These are phyloP conservation scores for Mallotus villosus DNA, from an alignment of 2,797 vertebrate genomes.

Conservation along the genomic window DNA sequence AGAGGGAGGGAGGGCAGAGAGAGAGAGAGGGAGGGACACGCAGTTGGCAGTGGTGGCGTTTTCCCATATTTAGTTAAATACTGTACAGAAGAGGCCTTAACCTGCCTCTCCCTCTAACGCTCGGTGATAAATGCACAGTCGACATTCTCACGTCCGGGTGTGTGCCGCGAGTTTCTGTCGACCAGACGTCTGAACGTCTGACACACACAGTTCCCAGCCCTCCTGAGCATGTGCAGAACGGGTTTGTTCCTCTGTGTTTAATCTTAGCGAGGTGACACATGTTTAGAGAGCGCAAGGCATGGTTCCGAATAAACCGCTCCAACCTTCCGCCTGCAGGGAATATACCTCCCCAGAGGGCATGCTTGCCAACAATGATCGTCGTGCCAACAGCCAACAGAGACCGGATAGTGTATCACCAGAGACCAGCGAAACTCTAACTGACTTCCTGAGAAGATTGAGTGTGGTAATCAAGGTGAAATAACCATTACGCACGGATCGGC, in stretches of 20 bases:
- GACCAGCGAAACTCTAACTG: no score
- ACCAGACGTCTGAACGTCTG: not conserved
- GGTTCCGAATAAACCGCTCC: conserved; percentile 18
- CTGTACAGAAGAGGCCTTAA: not conserved
- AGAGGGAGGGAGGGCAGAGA: not conserved
- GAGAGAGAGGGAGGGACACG: not conserved
- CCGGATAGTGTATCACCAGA: no score
- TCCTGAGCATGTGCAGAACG: not conserved
- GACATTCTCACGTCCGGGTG: not conserved
- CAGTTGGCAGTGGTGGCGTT: not conserved
- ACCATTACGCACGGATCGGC: no score
- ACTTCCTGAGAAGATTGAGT: no score
- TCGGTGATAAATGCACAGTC: not conserved
- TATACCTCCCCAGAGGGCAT: conserved; percentile 20
- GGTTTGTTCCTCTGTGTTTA: not conserved
- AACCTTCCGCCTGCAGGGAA: conserved; percentile 4
- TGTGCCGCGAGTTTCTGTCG: not conserved
- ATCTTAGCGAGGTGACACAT: conserved; percentile 39
- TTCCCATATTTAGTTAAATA: conserved; percentile 4
- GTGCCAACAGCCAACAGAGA: not conserved
- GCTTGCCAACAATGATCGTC: not conserved
- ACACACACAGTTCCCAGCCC: not conserved
- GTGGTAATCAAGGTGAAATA: no score
- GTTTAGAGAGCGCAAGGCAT: not conserved
- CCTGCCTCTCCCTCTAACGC: no score